Base-by-base conservation (phyloP, 2,113 vertebrate species). In the Scomber scombrus region DNA sequence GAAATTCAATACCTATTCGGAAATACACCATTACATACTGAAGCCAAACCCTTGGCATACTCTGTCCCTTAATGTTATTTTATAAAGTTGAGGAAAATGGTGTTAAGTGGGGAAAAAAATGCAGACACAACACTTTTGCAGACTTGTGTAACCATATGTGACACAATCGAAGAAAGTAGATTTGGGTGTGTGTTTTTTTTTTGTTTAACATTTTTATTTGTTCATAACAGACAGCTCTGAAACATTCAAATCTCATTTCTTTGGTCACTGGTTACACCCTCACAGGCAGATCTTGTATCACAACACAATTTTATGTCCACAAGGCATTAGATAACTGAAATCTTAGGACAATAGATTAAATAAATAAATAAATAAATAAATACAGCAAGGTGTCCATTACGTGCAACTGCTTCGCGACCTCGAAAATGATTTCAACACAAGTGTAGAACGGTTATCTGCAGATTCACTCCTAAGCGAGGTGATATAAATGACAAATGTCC, bases 401-500 rank as follows among this genome's bases (percentile, higher is more conserved):
- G 58, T 10, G 40, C 21, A 77, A 58, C 56, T 73, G 68, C 69
- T 50, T 64, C 29, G 10, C 40, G 34, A 64, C 60, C 86, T 57
- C 29, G 2, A 61, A 61, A 55, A 71, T 49, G 49, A 66, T 84
- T 85, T 78, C 45, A 63, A 12, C 50, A 57, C 56, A 56, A 55
- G 45, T 5, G 15, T 16, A 34, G 57, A 50, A 13, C 29, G 31
- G 18, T 51, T 11, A 52, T 80, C 47, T 75, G 57, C 54, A 62
- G 16, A 83, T 73, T 68, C 40, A 46, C 43, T 49, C 18, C 21
- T 50, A 46, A n/a, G 34, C 45, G 54, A 49, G 34, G 70, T 68
- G 77, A 81, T 76, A 34, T n/a, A 49, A 26, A 78, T 64, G 75
- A 85, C 80, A 85, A 84, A 81, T 5, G 21, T 26, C 71, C 31